A percentile compares a stretch with the other conserved stretches of the same genome.
phyloP scores from a whole-genome alignment of 2,113 vertebrate genomes.

The Siphamia tubifer region DNA sequence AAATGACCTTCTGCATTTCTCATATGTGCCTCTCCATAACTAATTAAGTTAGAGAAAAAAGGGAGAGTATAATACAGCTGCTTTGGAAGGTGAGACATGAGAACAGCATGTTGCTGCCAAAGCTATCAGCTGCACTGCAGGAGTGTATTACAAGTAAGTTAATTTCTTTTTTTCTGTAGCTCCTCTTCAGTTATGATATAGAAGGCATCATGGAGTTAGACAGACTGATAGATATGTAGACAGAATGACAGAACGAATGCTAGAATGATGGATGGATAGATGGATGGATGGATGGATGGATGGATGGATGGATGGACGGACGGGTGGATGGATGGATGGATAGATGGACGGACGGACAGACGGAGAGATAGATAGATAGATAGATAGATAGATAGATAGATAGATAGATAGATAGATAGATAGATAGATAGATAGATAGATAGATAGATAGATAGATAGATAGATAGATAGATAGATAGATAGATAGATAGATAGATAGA shows the following conservation, averaged over 20 bases:
- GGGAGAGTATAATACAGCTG: slow-evolving; percentile 2
- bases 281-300: too few species aligned
- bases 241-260: too few species aligned
- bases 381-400: too few species aligned
- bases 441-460: too few species aligned
- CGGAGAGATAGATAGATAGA: too few species aligned
- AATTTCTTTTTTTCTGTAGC: neutral
- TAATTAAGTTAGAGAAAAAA: slow-evolving; percentile 49
- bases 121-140: neutral
- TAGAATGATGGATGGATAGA: too few species aligned
- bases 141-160: neutral
- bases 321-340: too few species aligned
- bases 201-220: neutral
- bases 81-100: slow-evolving; percentile 19
- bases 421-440: neutral
- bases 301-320: too few species aligned
- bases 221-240: neutral
- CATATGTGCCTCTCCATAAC: slow-evolving; percentile 16
- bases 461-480: too few species aligned
- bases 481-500: too few species aligned
- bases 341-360: neutral
- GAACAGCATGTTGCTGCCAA: slow-evolving; percentile 9
- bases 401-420: too few species aligned
- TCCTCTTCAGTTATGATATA: neutral
- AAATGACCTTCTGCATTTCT: slow-evolving; percentile 56